Conservation (phyloP, 2,113 vertebrate genomes). For the Cyanoliseus patagonus region DNA sequence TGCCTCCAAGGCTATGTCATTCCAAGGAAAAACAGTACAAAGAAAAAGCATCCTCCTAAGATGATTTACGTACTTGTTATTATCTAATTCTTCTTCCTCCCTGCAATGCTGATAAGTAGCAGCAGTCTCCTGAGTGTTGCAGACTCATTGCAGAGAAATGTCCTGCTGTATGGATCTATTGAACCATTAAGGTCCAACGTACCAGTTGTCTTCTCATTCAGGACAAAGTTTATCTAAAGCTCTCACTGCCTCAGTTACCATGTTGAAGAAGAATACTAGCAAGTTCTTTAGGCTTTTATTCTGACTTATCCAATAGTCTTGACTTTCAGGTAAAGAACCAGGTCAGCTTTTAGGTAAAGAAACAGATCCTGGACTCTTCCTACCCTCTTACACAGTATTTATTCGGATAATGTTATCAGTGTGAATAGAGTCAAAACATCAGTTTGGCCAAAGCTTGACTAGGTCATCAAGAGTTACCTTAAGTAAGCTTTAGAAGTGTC, state of each 20-base stretch:
- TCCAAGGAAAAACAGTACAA: slow-evolving; percentile 26
- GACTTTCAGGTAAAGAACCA: not conserved
- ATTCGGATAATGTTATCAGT: not conserved
- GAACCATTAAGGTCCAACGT: slow-evolving; percentile 2
- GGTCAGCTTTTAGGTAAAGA: not conserved
- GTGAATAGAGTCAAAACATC: not conserved
- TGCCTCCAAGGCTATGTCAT: slow-evolving; percentile 4
- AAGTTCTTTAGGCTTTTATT: not conserved
- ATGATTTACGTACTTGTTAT: not conserved
- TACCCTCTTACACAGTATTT: not conserved
- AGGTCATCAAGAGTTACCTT: not conserved
- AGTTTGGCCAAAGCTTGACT: not conserved
- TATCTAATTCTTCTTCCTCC: not conserved
- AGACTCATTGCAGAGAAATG: slow-evolving; percentile 8
- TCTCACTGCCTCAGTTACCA: not conserved
- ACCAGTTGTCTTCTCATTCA: not conserved
- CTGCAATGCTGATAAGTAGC: slow-evolving; percentile 21
- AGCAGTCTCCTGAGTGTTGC: slow-evolving; percentile 42
- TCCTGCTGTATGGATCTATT: not conserved
- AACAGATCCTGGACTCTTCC: not conserved
- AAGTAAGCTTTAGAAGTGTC: not conserved
- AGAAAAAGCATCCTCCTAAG: slow-evolving; percentile 31
- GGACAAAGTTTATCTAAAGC: not conserved
- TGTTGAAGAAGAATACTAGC: not conserved
- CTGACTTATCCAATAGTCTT: not conserved